A percentile compares a stretch with the other conserved stretches of the same genome.
These are phyloP conservation scores for Mya arenaria DNA, from an alignment of 1,140 invertebrate genomes.

Conservation along the genomic window DNA sequence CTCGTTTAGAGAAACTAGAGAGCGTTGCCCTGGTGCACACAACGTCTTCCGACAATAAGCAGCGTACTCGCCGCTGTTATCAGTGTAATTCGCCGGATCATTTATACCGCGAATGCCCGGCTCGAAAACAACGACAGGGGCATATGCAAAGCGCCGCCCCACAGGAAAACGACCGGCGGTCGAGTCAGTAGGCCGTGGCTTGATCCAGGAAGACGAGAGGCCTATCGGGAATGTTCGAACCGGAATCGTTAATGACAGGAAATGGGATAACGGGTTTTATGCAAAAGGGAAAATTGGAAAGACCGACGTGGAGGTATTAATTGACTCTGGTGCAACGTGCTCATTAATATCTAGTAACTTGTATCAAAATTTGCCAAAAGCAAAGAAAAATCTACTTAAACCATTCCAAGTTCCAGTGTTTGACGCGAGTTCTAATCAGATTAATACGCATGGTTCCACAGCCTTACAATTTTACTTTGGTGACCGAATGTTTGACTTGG, in stretches of 20 bases:
- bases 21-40: not conserved
- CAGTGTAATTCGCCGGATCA: not conserved
- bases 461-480: not conserved
- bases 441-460: not conserved
- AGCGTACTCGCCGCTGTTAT: not conserved
- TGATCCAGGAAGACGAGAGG: not conserved
- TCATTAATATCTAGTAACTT: not conserved
- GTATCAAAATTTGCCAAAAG: not conserved
- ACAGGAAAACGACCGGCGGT: not conserved
- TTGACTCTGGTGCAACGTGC: not conserved
- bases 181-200: not conserved
- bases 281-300: not conserved
- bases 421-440: not conserved
- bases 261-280: conserved; percentile 34
- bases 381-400: not conserved
- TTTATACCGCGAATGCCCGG: conserved; percentile 9
- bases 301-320: not conserved
- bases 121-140: not conserved
- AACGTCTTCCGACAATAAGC: not conserved
- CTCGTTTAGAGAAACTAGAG: not conserved
- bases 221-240: not conserved
- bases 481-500: not conserved
- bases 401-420: not conserved
- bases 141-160: not conserved
- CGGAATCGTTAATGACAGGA: not conserved